Evolutionary conservation across 2,113 vertebrate species (phyloP), one percentile per base, ranked within the genome.

Genomic region (Procapra przewalskii): DNA sequence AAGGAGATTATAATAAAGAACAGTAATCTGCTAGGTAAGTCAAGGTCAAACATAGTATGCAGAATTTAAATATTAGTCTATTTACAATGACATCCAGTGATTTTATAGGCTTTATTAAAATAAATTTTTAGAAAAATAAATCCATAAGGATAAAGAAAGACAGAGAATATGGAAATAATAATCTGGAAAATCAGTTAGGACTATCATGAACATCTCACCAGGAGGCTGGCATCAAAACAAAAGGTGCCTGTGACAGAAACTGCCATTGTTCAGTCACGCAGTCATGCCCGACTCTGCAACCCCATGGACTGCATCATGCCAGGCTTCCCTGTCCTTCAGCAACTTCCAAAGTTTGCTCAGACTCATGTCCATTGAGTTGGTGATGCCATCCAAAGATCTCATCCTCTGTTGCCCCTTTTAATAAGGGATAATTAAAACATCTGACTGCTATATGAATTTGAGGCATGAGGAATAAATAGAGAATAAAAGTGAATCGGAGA

Each of bases 31-130:
- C 83, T 80, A 92, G 15, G 6, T 77, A 83, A 36, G 55, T 82
- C 19, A 57, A 33, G 7, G 91, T 85, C 54, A 67, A 79, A 86
- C 21, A 71, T 1, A 85, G 64, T n/a, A 81, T 81, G 75, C 87
- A 13, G 79, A 62, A 95, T 85, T 83, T 92, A 96, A 92, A 40
- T 13, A 45, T 48, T 48, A 92, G 50, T 79, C 15, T 43, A 83
- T 64, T 91, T 79, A 89, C 7, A 77, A 25, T 48, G 31, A 57
- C 31, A 79, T 23, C 5, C 43, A 71, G n/a, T 15, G 2, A 50
- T 90, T 94, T 93, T 57, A 43, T 29, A 1, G 48, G 25, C 57
- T 92, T 92, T 77, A 88, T 55, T 92, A 90, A 97, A 97, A 40
- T 75, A 55, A 4, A 48, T 86, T 67, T 67, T 55, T 82, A 82